Conservation (phyloP, 2,113 vertebrate genomes). For the Mesembrinibis cayennensis region DNA sequence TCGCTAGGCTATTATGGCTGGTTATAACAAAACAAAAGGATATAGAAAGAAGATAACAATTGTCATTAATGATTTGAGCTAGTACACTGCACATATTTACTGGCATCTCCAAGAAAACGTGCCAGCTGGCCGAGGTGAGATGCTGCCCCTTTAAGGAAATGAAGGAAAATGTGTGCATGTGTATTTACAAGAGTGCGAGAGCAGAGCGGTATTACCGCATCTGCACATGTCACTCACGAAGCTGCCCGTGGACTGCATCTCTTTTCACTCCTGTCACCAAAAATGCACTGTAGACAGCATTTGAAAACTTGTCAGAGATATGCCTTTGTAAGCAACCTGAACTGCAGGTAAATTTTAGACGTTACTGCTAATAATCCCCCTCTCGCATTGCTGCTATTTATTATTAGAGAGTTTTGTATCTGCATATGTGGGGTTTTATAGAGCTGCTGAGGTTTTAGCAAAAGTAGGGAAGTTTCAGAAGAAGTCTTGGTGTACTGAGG, state of each 20-base stretch:
- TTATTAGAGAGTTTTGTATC: not conserved
- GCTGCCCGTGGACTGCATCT: not conserved
- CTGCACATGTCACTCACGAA: conserved; percentile 35
- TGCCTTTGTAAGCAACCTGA: conserved; percentile 19
- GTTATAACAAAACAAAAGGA: not conserved
- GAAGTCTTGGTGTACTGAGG: not conserved
- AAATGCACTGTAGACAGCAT: conserved; percentile 1
- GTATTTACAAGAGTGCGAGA: not conserved
- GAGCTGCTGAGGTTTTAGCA: not conserved
- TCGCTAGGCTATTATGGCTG: not conserved
- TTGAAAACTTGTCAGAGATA: not conserved
- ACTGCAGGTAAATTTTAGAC: conserved; percentile 29
- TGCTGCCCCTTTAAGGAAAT: conserved; percentile 52
- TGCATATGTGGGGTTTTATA: not conserved
- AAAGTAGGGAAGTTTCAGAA: not conserved
- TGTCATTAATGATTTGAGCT: not conserved
- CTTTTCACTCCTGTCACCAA: conserved; percentile 25
- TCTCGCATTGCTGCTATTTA: not conserved
- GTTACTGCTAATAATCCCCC: not conserved
- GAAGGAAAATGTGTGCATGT: not conserved
- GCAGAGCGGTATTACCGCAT: not conserved
- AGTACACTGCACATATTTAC: not conserved
- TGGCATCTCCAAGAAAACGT: not conserved
- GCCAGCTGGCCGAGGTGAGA: not conserved
- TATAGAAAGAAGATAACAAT: not conserved